phyloP scores from a whole-genome alignment of 2,113 vertebrate genomes.

The Xyrauchen texanus region DNA sequence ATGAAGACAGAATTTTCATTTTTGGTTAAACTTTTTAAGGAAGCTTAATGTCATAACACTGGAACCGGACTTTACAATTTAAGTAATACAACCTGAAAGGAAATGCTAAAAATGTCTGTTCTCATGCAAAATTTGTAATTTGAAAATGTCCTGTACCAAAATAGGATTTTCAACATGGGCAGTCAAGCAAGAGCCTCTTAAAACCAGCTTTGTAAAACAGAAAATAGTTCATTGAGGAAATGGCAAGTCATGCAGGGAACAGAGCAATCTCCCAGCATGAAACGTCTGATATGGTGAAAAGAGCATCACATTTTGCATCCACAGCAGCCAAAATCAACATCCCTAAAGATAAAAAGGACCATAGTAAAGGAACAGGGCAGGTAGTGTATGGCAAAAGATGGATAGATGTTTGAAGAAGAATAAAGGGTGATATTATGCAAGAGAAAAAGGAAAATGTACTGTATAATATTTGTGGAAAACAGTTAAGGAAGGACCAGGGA shows the following conservation, averaged over 20 bases:
- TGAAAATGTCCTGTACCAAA: background rate
- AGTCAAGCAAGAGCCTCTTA: background rate
- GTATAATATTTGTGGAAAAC: background rate
- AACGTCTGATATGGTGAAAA: background rate
- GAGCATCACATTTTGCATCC: background rate
- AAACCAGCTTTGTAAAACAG: too few relatives aligned
- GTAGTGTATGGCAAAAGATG: background rate
- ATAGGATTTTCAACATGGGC: background rate
- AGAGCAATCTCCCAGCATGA: constrained; percentile 10
- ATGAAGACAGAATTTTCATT: too few relatives aligned
- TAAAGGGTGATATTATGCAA: background rate
- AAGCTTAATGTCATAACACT: too few relatives aligned
- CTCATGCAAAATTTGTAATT: background rate
- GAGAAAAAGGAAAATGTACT: background rate
- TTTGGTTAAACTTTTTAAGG: too few relatives aligned
- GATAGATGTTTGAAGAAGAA: background rate
- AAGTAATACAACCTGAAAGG: background rate
- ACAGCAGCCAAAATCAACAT: background rate
- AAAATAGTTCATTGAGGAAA: too few relatives aligned
- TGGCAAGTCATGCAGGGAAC: background rate
- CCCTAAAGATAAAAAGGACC: background rate
- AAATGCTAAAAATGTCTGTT: background rate
- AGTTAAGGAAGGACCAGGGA: background rate
- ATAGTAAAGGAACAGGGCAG: background rate
- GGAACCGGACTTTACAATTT: too few relatives aligned